These are phyloP conservation scores for Pomacea maculata DNA, from an alignment of 1,140 invertebrate genomes.

Conservation along the genomic window DNA sequence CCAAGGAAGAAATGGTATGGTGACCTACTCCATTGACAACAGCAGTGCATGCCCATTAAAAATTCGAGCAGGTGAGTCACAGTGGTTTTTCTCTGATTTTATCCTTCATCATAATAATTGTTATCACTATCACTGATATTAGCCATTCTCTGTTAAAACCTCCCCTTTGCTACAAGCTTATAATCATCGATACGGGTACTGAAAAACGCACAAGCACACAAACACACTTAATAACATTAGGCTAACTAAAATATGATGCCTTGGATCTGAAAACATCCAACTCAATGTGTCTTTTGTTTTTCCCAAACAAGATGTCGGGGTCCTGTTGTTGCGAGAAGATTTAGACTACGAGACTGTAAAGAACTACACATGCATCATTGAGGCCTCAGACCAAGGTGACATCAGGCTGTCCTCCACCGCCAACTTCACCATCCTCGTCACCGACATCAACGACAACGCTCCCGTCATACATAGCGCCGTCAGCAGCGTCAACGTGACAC, in stretches of 20 bases:
- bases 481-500: conserved; percentile 26
- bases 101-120: too few relatives aligned
- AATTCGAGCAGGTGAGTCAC: too few relatives aligned
- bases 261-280: not conserved
- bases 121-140: too few relatives aligned
- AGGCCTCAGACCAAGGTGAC: conserved; percentile 44
- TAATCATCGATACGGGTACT: not conserved
- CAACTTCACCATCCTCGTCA: conserved; percentile 38
- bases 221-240: not conserved
- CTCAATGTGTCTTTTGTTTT: not conserved
- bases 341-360: conserved; percentile 41
- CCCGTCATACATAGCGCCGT: conserved; percentile 34
- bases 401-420: conserved; percentile 37
- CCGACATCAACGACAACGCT: conserved; percentile 52
- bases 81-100: too few relatives aligned
- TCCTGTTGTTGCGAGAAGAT: too few relatives aligned
- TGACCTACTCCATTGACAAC: too few relatives aligned
- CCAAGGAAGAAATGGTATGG: too few relatives aligned
- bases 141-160: too few relatives aligned
- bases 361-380: conserved; percentile 35
- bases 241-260: not conserved
- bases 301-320: not conserved
- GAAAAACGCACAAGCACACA: not conserved
- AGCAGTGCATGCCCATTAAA: too few relatives aligned
- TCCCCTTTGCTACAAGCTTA: not conserved